Evolutionary conservation across 1,140 invertebrate genomes (phyloP).

Genomic region (Halotydeus destructor): DNA sequence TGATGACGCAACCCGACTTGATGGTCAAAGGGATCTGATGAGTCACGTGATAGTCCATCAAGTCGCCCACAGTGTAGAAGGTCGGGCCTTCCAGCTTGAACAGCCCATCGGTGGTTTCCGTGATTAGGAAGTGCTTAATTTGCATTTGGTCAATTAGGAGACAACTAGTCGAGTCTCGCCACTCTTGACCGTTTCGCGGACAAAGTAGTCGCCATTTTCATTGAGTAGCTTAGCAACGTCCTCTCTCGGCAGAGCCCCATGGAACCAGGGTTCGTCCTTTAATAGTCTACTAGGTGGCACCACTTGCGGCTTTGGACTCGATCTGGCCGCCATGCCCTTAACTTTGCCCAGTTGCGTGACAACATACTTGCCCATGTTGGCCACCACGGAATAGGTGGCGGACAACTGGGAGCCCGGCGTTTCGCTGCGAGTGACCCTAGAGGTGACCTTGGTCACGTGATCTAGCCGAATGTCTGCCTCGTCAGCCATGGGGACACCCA

Average conservation of each 20-base stretch:
- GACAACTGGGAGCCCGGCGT: neutral
- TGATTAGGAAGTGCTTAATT: too few relatives aligned
- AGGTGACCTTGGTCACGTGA: neutral
- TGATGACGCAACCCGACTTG: constrained; percentile 68
- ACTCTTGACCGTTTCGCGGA: constrained; percentile 78
- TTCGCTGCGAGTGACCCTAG: neutral
- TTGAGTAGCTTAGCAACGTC: constrained; percentile 75
- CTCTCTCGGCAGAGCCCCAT: constrained; percentile 81
- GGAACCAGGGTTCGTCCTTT: constrained; percentile 82
- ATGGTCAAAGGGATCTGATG: constrained; percentile 67
- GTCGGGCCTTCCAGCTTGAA: constrained; percentile 81
- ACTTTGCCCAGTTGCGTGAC: neutral
- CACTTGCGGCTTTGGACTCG: neutral
- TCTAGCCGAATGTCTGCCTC: neutral
- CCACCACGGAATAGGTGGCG: neutral
- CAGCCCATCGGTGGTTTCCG: constrained; percentile 43
- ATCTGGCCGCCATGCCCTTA: neutral
- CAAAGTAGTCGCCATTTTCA: constrained; percentile 77
- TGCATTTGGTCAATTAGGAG: too few relatives aligned
- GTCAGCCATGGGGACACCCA: constrained; percentile 43
- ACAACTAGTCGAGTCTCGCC: constrained; percentile 69
- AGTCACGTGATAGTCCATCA: constrained; percentile 66
- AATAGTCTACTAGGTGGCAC: constrained; percentile 10
- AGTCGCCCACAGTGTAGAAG: constrained; percentile 71
- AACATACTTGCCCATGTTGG: neutral